Conservation (phyloP, 2,888 invertebrate species). For the Torymus texanus region DNA sequence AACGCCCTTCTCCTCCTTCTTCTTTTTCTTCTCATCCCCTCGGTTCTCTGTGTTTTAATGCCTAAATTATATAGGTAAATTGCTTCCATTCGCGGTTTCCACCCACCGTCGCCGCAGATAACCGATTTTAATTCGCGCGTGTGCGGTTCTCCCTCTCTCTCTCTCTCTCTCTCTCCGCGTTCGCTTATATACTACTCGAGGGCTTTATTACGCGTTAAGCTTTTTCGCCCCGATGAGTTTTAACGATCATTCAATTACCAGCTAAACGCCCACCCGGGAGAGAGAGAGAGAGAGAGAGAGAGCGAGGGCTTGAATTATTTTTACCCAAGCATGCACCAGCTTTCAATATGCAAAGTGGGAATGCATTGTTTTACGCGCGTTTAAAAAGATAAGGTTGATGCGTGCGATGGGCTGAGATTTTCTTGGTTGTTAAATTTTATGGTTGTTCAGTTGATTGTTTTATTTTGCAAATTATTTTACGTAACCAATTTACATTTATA, state of each 20-base stretch:
- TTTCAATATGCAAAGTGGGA: too few species aligned
- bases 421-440: too few species aligned
- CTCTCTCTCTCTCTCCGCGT: slow-evolving; percentile 23
- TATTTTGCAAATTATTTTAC: too few species aligned
- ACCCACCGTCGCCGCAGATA: slow-evolving; percentile 3
- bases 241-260: slow-evolving; percentile 39
- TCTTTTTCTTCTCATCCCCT: slow-evolving; percentile 1
- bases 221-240: slow-evolving; percentile 26
- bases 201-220: slow-evolving; percentile 38
- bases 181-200: slow-evolving; percentile 11
- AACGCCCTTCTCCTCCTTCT: slow-evolving; percentile 50
- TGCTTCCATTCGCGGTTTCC: slow-evolving; percentile 60
- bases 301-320: too few species aligned
- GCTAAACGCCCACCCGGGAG: neutral
- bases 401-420: too few species aligned
- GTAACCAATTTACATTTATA: too few species aligned
- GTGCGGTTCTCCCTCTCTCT: slow-evolving; percentile 34
- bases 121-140: neutral
- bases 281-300: too few species aligned
- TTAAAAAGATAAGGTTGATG: too few species aligned
- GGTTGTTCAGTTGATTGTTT: too few species aligned
- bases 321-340: too few species aligned
- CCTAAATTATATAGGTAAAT: slow-evolving; percentile 66
- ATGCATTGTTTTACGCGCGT: too few species aligned
- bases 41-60: slow-evolving; percentile 62